Conservation (phyloP, 1,140 invertebrate genomes). For the Drosophila subpulchrella region DNA sequence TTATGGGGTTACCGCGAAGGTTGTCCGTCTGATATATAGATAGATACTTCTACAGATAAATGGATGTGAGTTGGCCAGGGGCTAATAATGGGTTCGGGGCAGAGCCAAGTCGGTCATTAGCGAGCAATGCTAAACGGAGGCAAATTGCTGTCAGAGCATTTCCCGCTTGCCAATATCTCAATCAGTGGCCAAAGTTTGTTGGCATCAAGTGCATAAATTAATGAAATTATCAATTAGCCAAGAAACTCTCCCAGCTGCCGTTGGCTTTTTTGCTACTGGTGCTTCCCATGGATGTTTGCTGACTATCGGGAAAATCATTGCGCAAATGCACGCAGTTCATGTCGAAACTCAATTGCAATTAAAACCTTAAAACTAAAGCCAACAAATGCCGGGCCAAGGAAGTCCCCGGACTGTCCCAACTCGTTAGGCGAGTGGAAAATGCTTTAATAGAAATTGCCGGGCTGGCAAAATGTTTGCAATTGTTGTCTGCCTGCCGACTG, state of each 20-base stretch:
- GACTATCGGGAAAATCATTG: conserved; percentile 76
- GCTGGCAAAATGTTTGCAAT: conserved; percentile 42
- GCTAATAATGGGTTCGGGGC: conserved; percentile 50
- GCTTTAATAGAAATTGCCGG: conserved; percentile 69
- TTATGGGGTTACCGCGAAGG: conserved; percentile 47
- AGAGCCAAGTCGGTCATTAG: conserved; percentile 37
- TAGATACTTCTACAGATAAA: conserved; percentile 1
- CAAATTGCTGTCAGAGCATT: conserved; percentile 59
- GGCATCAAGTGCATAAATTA: conserved; percentile 63
- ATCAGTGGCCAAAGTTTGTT: conserved; percentile 46
- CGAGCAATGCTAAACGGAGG: conserved; percentile 57
- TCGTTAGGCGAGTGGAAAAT: conserved; percentile 70
- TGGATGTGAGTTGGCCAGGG: conserved; percentile 3
- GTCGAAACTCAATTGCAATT: conserved; percentile 79
- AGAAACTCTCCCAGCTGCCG: conserved; percentile 24
- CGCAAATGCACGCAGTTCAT: conserved; percentile 78
- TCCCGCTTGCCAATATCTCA: conserved; percentile 61
- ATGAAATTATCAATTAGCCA: conserved; percentile 73
- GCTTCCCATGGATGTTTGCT: conserved; percentile 18
- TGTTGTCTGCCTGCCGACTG: conserved; percentile 47
- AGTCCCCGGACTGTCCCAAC: conserved; percentile 31
- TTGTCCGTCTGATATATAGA: conserved; percentile 3
- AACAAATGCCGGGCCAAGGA: conserved; percentile 11
- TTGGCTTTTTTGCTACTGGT: not conserved
- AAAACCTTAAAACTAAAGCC: conserved; percentile 61